phyloP scores from a whole-genome alignment of 2,113 vertebrate genomes.

The Pituophis catenifer region DNA sequence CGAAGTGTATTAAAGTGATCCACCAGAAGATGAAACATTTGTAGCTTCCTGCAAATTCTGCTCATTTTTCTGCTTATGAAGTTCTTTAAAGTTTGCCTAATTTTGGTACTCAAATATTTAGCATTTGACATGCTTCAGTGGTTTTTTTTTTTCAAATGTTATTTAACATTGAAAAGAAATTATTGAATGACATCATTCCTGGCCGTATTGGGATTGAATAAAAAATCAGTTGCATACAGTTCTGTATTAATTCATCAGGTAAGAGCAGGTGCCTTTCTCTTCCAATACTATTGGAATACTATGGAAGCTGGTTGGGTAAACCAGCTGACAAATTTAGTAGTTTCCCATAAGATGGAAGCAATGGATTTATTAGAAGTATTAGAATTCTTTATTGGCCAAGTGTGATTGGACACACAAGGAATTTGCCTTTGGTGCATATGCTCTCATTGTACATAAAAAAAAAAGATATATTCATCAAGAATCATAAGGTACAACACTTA shows the following conservation, averaged over 20 bases:
- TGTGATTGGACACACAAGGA: too few species aligned
- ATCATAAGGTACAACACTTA: too few species aligned
- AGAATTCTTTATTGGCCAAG: too few species aligned
- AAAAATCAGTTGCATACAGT: neutral
- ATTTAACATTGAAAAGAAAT: neutral
- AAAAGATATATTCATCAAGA: too few species aligned
- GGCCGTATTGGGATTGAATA: neutral
- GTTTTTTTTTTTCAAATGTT: neutral
- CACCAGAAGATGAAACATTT: neutral
- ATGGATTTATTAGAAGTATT: neutral
- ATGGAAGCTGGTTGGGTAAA: neutral
- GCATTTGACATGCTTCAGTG: neutral
- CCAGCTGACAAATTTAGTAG: neutral
- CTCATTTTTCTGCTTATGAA: neutral
- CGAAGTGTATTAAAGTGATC: neutral
- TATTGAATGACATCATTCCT: neutral
- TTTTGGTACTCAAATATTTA: neutral
- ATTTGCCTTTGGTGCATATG: too few species aligned
- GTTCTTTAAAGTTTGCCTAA: neutral
- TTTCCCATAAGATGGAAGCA: neutral
- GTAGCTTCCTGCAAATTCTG: neutral
- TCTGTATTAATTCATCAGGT: neutral
- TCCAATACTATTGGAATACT: neutral
- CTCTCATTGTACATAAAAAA: too few species aligned
- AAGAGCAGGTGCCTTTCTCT: neutral